Conservation (phyloP, 2,797 vertebrate species). For the Bradypodion ventrale region DNA sequence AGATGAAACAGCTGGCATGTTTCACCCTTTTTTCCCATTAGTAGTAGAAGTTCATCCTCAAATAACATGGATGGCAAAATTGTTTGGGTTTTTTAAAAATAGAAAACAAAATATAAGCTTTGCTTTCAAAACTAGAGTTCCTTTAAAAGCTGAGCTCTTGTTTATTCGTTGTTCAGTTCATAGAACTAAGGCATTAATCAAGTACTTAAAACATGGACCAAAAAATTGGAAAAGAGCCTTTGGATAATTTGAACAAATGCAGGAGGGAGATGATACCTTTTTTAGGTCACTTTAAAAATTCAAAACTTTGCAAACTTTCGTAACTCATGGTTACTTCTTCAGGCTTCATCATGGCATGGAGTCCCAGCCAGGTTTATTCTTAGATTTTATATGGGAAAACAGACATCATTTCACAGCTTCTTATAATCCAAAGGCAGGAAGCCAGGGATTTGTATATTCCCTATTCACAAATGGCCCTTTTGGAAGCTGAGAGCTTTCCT, state of each 20-base stretch:
- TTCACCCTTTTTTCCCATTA: conserved; percentile 3
- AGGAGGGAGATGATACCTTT: no score
- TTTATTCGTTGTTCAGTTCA: not conserved
- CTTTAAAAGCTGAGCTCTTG: not conserved
- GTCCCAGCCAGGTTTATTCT: no score
- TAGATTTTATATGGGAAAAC: no score
- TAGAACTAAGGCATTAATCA: not conserved
- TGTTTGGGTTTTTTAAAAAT: not conserved
- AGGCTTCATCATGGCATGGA: no score
- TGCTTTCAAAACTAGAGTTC: not conserved
- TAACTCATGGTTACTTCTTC: no score
- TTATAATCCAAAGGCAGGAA: no score
- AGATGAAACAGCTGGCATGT: not conserved
- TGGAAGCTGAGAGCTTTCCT: no score
- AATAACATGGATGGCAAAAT: not conserved
- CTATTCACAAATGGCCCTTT: no score
- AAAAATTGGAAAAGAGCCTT: not conserved
- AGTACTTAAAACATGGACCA: not conserved
- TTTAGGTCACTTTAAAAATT: no score
- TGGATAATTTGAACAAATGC: not conserved
- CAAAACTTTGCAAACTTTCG: no score
- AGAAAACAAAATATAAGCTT: not conserved
- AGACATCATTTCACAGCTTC: no score
- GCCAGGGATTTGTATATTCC: no score
- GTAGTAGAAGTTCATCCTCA: rapidly evolving